Evolutionary conservation across 2,888 invertebrate species (phyloP).

Genomic region (Torymus aiolomorphi): DNA sequence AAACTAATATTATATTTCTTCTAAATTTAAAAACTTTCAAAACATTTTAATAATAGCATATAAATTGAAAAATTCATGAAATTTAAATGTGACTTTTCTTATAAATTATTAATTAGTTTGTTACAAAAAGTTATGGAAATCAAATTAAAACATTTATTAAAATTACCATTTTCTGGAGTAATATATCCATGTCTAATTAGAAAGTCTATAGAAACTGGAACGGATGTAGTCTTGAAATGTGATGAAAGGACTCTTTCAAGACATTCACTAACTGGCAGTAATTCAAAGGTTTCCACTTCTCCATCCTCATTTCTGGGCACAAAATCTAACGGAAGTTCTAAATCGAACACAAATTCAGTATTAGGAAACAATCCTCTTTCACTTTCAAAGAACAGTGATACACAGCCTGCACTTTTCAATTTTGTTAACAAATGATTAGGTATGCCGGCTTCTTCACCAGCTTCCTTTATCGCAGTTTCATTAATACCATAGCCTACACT

Average conservation of each 20-base stretch:
- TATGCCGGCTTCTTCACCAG: slow-evolving; percentile 95
- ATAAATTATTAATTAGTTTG: too few species aligned
- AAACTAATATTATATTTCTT: too few species aligned
- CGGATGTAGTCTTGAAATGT: slow-evolving; percentile 95
- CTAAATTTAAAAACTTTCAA: too few species aligned
- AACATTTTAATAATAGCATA: too few species aligned
- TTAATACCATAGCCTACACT: slow-evolving; percentile 91
- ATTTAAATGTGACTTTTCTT: too few species aligned
- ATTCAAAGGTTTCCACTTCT: slow-evolving; percentile 93
- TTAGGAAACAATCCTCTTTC: slow-evolving; percentile 95
- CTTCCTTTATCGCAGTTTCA: slow-evolving; percentile 95
- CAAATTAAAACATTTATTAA: too few species aligned
- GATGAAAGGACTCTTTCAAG: slow-evolving; percentile 87
- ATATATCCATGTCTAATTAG: slow-evolving; percentile 93
- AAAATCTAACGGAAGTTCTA: slow-evolving; percentile 93
- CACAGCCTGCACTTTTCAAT: slow-evolving; percentile 86
- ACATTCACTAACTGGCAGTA: slow-evolving; percentile 89
- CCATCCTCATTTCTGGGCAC: slow-evolving; percentile 95
- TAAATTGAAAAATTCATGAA: too few species aligned
- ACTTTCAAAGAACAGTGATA: slow-evolving; percentile 95
- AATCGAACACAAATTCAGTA: slow-evolving; percentile 94
- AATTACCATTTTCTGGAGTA: slow-evolving; percentile 90
- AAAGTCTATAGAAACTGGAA: slow-evolving; percentile 93
- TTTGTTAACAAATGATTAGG: slow-evolving; percentile 86
- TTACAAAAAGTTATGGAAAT: too few species aligned